Conservation (phyloP, 1,140 invertebrate species). For the Halyomorpha halys region DNA sequence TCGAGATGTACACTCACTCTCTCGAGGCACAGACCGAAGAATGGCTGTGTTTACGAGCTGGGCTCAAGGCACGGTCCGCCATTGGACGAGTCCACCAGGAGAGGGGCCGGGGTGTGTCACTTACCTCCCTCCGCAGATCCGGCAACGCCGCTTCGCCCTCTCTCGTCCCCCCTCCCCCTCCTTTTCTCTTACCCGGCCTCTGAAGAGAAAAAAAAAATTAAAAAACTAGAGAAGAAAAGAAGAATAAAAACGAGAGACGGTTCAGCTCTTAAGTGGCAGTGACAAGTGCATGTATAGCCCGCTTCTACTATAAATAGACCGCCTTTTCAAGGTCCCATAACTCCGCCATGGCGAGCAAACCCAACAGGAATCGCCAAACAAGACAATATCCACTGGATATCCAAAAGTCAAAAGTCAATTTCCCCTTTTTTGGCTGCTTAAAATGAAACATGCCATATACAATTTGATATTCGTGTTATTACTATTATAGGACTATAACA, state of each 20-base stretch:
- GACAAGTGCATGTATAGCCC: conserved; percentile 20
- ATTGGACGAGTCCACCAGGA: conserved; percentile 23
- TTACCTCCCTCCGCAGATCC: neutral
- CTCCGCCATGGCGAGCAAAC: no score
- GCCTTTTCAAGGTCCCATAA: neutral
- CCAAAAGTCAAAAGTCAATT: no score
- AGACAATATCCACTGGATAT: no score
- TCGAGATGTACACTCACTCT: conserved; percentile 1
- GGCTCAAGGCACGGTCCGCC: neutral
- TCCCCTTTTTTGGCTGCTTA: no score
- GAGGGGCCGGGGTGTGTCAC: conserved; percentile 2
- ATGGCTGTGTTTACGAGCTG: conserved; percentile 1
- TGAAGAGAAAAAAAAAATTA: neutral
- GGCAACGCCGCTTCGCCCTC: conserved; percentile 20
- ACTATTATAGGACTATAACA: no score
- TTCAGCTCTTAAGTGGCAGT: conserved; percentile 13
- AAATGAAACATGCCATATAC: no score
- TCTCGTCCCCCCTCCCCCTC: conserved; percentile 5
- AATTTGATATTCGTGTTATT: no score
- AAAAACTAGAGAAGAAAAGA: no score
- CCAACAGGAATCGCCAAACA: no score
- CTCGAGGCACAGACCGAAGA: conserved; percentile 2
- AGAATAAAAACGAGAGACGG: conserved; percentile 6
- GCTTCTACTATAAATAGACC: conserved; percentile 7
- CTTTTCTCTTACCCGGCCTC: neutral